Evolutionary conservation across 23 tunicate genomes (phyloP), one percentile per base, ranked within the genome.

Genomic region (Styela plicata): DNA sequence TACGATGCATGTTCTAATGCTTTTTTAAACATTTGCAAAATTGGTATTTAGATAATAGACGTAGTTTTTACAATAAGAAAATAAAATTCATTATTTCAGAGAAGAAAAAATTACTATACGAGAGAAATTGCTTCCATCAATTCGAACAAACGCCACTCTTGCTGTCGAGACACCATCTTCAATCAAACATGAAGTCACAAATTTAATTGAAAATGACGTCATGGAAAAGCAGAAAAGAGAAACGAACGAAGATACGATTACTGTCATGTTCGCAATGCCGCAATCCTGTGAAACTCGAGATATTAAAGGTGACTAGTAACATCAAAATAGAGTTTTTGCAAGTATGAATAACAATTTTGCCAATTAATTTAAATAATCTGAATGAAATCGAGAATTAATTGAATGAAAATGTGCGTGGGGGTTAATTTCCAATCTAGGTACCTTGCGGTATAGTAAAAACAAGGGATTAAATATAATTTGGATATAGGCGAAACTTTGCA

Each of bases 71-170:
- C n/a, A n/a, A n/a, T n/a, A n/a, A n/a, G n/a, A n/a, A n/a, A n/a
- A n/a, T n/a, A n/a, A n/a, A n/a, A n/a, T n/a, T n/a, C n/a, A n/a
- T n/a, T n/a, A n/a, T 44, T 25, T 25, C 71, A 67, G 71, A 67
- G 71, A 67, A 67, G 71, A 67, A 67, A 67, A 27, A 18, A 67
- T 67, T 18, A 67, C 71, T 27, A 67, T 67, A 13, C 30, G 30
- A 18, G 71, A 67, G 22, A 67, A 29, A 29, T 16, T 22, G 22
- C 31, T 17, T 18, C 24, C 71, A 0, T 0, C 71, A 29, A 1
- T 22, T 17, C 17, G 18, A 29, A 67, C 22, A 16, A 27, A 27
- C 16, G 13, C 31, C 13, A 25, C 71, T 18, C 71, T 29, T 25
- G 71, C 71, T 18, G 24, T 18, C 71, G 22, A 19, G 13, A 5